phyloP scores from a whole-genome alignment of 2,888 invertebrate genomes.

The Leucoptera coffeella region DNA sequence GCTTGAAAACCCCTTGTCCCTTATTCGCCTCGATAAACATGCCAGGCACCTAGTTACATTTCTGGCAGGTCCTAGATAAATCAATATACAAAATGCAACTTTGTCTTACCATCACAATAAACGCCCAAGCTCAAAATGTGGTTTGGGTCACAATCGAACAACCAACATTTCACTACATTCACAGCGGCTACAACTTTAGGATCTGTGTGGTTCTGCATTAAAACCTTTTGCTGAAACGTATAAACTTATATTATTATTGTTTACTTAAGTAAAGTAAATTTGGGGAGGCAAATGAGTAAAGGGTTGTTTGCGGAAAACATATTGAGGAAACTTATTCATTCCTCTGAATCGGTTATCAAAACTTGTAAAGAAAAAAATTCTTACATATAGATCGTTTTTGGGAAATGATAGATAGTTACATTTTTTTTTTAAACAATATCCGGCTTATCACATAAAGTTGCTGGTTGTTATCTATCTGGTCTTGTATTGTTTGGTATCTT shows the following conservation, averaged over 20 bases:
- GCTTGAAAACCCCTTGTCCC: too few relatives aligned
- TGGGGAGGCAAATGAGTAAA: too few relatives aligned
- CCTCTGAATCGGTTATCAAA: not conserved
- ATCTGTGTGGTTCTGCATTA: not conserved
- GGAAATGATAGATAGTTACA: too few relatives aligned
- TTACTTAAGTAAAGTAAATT: too few relatives aligned
- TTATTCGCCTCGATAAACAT: too few relatives aligned
- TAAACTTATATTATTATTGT: not conserved
- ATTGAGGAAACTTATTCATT: not conserved
- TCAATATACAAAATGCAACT: slow-evolving; percentile 2
- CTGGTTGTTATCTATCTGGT: too few relatives aligned
- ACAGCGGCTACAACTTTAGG: slow-evolving; percentile 30
- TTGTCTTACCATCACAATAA: slow-evolving; percentile 38
- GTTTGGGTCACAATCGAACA: slow-evolving; percentile 20
- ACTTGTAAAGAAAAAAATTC: not conserved
- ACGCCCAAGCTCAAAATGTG: slow-evolving; percentile 48
- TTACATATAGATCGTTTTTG: not conserved
- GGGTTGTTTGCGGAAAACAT: not conserved
- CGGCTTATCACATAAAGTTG: too few relatives aligned
- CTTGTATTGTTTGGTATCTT: too few relatives aligned
- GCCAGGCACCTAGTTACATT: too few relatives aligned
- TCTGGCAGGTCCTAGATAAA: too few relatives aligned
- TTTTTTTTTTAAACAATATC: too few relatives aligned
- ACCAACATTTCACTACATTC: slow-evolving; percentile 46
- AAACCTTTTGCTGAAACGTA: not conserved